Evolutionary conservation across 2,888 invertebrate species (phyloP), one percentile per base, ranked within the genome.

Genomic region (Mimas tiliae): DNA sequence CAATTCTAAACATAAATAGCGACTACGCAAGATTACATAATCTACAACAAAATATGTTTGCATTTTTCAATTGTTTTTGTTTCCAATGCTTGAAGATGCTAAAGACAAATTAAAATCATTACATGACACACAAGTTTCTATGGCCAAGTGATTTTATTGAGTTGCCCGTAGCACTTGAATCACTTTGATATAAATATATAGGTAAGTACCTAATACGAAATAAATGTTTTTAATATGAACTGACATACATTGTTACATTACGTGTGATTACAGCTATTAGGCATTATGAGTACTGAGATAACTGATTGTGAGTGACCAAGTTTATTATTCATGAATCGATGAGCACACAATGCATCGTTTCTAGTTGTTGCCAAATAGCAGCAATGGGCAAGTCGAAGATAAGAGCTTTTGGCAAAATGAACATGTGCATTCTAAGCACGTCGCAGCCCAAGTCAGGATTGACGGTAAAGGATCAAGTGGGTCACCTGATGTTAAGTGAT

Each of bases 21-120:
- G 11, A 45, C 12, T 50, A 50, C 19, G 19, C 19, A 50, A 50
- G 9, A 45, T 45, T 42, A 42, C 11, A 42, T 7, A 42, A 45
- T 45, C 45, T 45, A 62, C 65, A 53, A 45, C 34, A 67, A 62
- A 64, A 51, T 27, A 64, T 65, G 50, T 67, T 21, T 62, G 67
- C 68, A 55, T 55, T 11, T 9, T 55, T 34, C 7, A 16, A 50
- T n/a, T n/a, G n/a, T 50, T 50, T 9, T 34, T 34, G 14, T n/a
- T 50, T 50, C 19, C 16, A 8, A 16, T 48, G 48, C 48, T 50
- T 19, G 50, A 19, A 50, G 1, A 19, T 19, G 45, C 1, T 45
- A 38, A 6, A 1, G 9, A 16, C 14, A 33, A 16, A 55, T 38
- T 55, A 38, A 55, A 67, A 69, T 62, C 64, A n/a, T 38, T 53